Conservation (phyloP, 2,113 vertebrate species). For the Lampris megalopsis region DNA sequence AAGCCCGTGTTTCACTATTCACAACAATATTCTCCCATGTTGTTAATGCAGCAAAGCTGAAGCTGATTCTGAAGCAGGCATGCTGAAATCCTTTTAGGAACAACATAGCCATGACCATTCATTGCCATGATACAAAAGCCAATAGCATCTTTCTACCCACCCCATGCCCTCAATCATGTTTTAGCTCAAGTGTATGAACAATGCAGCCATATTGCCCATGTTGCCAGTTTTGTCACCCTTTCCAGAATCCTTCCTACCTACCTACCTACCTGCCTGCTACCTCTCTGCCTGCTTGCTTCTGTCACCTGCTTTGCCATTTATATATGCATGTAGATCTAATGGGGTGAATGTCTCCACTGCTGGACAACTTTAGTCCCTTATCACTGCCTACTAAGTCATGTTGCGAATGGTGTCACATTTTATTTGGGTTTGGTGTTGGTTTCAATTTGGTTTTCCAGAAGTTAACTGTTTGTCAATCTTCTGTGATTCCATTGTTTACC, state of each 20-base stretch:
- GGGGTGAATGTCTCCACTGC: constrained; percentile 67
- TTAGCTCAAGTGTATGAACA: constrained; percentile 64
- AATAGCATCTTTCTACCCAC: constrained; percentile 31
- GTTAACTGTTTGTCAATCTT: constrained; percentile 29
- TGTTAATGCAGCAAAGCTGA: neutral
- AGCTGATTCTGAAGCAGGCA: neutral
- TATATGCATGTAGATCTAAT: constrained; percentile 79
- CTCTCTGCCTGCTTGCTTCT: constrained; percentile 88
- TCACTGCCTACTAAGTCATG: constrained; percentile 60
- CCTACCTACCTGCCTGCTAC: constrained; percentile 84
- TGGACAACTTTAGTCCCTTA: constrained; percentile 44
- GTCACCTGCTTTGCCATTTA: constrained; percentile 85
- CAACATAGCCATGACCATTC: constrained; percentile 1
- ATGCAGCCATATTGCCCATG: constrained; percentile 84
- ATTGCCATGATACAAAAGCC: constrained; percentile 29
- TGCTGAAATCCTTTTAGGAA: neutral
- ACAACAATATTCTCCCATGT: neutral
- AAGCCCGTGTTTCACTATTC: too few species aligned
- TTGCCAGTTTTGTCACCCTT: constrained; percentile 80
- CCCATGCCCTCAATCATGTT: constrained; percentile 49
- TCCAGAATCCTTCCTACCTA: constrained; percentile 81
- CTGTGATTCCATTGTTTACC: constrained; percentile 39
- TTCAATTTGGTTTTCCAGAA: constrained; percentile 32
- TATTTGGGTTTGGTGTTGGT: constrained; percentile 58
- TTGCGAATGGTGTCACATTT: constrained; percentile 45